phyloP scores from a whole-genome alignment of 1,140 invertebrate species.

The Teleopsis dalmanni region DNA sequence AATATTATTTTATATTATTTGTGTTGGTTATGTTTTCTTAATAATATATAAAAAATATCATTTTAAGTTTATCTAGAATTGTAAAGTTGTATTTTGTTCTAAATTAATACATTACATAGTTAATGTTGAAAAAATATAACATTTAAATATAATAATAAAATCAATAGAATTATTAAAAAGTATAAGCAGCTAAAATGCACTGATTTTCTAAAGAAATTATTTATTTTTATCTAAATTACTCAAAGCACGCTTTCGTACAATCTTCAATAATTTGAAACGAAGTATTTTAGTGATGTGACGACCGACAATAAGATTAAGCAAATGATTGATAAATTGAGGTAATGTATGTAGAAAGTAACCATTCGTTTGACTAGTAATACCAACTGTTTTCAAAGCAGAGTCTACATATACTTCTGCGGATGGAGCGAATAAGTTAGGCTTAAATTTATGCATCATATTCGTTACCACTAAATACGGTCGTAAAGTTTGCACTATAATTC shows the following conservation, averaged over 20 bases:
- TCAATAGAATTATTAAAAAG: neutral
- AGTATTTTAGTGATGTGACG: constrained; percentile 28
- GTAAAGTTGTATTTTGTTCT: neutral
- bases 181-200: neutral
- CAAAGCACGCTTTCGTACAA: constrained; percentile 29
- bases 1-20: no score
- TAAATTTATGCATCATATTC: constrained; percentile 84
- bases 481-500: constrained; percentile 78
- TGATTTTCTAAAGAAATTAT: constrained; percentile 11
- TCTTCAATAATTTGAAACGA: constrained; percentile 29
- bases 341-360: constrained; percentile 71
- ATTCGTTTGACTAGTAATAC: constrained; percentile 63
- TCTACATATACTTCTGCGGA: constrained; percentile 69
- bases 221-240: constrained; percentile 27
- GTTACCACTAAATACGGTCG: constrained; percentile 85
- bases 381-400: constrained; percentile 67
- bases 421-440: constrained; percentile 72
- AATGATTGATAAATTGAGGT: constrained; percentile 47
- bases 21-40: neutral
- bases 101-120: neutral
- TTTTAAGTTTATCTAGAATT: neutral
- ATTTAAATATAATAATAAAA: neutral
- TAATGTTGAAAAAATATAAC: neutral
- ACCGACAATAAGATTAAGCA: constrained; percentile 27
- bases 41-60: neutral